Conservation (phyloP, 1,140 invertebrate species). For the Drusus annulatus region DNA sequence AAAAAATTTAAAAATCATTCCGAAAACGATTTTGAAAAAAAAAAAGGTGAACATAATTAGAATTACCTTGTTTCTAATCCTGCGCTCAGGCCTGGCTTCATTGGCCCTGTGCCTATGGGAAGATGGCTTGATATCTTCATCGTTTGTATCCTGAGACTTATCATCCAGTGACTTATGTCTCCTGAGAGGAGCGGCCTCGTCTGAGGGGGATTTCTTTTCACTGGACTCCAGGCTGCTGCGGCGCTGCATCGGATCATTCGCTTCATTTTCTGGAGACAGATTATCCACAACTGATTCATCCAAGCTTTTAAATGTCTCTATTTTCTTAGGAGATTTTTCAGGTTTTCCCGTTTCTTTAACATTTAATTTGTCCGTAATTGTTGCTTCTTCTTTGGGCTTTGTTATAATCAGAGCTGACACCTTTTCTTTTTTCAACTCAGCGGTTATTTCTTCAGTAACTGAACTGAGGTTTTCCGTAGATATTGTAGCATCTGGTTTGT, state of each 20-base stretch:
- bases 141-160: slow-evolving; percentile 61
- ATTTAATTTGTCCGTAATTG: neutral
- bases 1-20: too few relatives aligned
- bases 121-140: slow-evolving; percentile 68
- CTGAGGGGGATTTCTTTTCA: slow-evolving; percentile 65
- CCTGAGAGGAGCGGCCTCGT: slow-evolving; percentile 66
- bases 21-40: too few relatives aligned
- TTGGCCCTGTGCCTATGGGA: slow-evolving; percentile 70
- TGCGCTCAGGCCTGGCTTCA: slow-evolving; percentile 75
- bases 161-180: slow-evolving; percentile 75
- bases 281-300: slow-evolving; percentile 3
- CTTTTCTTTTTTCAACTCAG: slow-evolving; percentile 3
- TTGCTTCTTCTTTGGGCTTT: neutral
- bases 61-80: slow-evolving; percentile 78
- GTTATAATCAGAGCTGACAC: neutral
- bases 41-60: too few relatives aligned
- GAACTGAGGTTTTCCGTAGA: neutral
- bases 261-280: slow-evolving; percentile 4
- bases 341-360: neutral
- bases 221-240: slow-evolving; percentile 74
- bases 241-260: slow-evolving; percentile 58
- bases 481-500: slow-evolving; percentile 8
- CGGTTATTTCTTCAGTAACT: neutral
- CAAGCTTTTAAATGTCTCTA: slow-evolving; percentile 36
- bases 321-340: slow-evolving; percentile 16